phyloP scores from a whole-genome alignment of 1,140 invertebrate species.

The Drosophila elegans region DNA sequence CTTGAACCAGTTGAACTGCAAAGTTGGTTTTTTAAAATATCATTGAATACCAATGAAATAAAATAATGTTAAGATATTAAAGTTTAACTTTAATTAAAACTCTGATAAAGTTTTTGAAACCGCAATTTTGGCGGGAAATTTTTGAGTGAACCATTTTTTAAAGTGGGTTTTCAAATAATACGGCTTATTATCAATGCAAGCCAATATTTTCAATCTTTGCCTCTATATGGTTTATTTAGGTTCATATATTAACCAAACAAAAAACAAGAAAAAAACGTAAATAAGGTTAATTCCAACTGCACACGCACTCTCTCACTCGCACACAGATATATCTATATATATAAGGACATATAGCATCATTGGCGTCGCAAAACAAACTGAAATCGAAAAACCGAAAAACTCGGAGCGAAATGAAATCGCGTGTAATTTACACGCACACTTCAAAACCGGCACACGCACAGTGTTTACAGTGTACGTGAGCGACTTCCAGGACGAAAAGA shows the following conservation, averaged over 20 bases:
- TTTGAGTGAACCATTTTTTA: background rate
- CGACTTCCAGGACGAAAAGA: slow-evolving; percentile 51
- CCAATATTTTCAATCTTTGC: background rate
- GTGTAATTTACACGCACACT: slow-evolving; percentile 58
- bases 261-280: slow-evolving; percentile 24
- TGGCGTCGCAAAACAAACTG: slow-evolving; percentile 76
- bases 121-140: slow-evolving; percentile 17
- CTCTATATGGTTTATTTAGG: background rate
- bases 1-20: no score
- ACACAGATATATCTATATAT: slow-evolving; percentile 9
- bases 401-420: slow-evolving; percentile 33
- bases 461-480: slow-evolving; percentile 64
- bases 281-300: slow-evolving; percentile 47
- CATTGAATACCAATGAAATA: no score
- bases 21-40: no score
- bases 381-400: slow-evolving; percentile 50
- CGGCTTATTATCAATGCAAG: background rate
- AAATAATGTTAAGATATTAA: no score
- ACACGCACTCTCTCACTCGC: slow-evolving; percentile 24
- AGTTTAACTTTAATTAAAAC: background rate
- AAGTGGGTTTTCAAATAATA: background rate
- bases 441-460: slow-evolving; percentile 45
- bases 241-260: slow-evolving; percentile 22
- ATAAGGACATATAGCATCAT: slow-evolving; percentile 42
- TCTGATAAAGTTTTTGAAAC: no score